Base-by-base conservation (phyloP, 2,797 vertebrate genomes). In the Acridotheres tristis region DNA sequence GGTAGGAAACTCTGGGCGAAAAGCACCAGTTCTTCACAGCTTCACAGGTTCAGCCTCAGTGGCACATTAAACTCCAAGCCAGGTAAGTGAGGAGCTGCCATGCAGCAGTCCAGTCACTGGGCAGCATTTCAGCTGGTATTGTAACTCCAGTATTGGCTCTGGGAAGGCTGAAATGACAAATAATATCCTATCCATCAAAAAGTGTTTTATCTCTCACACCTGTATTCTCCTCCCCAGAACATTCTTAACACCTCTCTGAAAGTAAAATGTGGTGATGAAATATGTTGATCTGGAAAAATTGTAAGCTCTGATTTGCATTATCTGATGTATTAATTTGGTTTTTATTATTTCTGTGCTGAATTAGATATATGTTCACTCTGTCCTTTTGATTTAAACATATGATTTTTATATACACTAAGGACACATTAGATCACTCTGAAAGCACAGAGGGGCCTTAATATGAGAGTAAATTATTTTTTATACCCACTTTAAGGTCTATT, bases 401-500 rank as follows among this genome's bases (percentile, higher is more conserved):
- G 80, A 96, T 91, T 95, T 95, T 94, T 90, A 82, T 94, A 79
- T 90, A 85, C 83, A 85, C 91, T 16, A 34, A 95, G 85, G 93
- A 86, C 57, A 45, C 18, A 90, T 93, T 85, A 93, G 83, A 71
- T 79, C n/a, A 32, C 63, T 94, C 38, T 74, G 93, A 69, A 93
- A 82, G 47, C 77, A 77, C 88, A 88, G 65, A 87, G 88, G 59
- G 71, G 67, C 63, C 85, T 91, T 96, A 94, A 86, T 87, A 76
- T 71, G 71, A 42, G 77, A 94, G 80, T 82, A 95, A 95, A 94
- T 93, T 93, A 93, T 93, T 85, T 95, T 96, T 91, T 95, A 96
- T 88, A 87, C 61, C 69, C 83, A 91, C 85, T 93, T 95, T 95
- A 96, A 95, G 45, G 53, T 90, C 82, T 94, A 86, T 90, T 93